Percentiles rank a stretch among this genome's conserved stretches.
Conservation (phyloP, 2,888 invertebrate species). For the Ernsta delagoae region DNA sequence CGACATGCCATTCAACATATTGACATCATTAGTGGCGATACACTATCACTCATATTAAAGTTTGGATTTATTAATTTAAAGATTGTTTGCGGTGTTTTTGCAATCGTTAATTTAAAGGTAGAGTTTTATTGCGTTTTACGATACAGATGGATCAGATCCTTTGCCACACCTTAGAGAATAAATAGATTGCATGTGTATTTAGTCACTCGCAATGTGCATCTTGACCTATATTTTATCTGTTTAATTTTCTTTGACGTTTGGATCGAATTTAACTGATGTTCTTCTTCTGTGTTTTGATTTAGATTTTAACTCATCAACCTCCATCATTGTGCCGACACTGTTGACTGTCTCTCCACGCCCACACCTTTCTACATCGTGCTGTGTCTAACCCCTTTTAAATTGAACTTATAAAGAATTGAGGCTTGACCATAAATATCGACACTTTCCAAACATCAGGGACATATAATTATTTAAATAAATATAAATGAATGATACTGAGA, state of each 20-base stretch:
- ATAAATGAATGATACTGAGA: constrained; percentile 58
- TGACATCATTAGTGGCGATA: constrained; percentile 69
- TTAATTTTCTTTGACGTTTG: constrained; percentile 60
- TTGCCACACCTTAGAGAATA: constrained; percentile 85
- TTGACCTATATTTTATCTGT: constrained; percentile 52
- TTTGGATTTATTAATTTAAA: constrained; percentile 65
- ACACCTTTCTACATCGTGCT: constrained; percentile 57
- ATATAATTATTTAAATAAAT: constrained; percentile 36
- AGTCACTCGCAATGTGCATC: constrained; percentile 64
- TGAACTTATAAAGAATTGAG: constrained; percentile 70
- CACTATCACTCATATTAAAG: constrained; percentile 75
- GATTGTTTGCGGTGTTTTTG: constrained; percentile 71
- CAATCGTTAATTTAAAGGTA: constrained; percentile 64
- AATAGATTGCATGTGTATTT: constrained; percentile 74
- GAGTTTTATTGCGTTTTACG: constrained; percentile 66
- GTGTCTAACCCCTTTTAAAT: constrained; percentile 59
- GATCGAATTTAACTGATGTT: constrained; percentile 56
- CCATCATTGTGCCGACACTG: constrained; percentile 69
- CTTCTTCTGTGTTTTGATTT: constrained; percentile 48
- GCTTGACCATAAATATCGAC: constrained; percentile 50
- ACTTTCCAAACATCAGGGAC: constrained; percentile 34
- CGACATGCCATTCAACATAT: constrained; percentile 76
- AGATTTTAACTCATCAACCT: constrained; percentile 64
- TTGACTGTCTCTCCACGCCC: constrained; percentile 65
- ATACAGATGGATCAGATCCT: constrained; percentile 80